Evolutionary conservation across 1,140 invertebrate genomes (phyloP), one percentile per base, ranked within the genome.

Genomic region (Caerostris extrusa): DNA sequence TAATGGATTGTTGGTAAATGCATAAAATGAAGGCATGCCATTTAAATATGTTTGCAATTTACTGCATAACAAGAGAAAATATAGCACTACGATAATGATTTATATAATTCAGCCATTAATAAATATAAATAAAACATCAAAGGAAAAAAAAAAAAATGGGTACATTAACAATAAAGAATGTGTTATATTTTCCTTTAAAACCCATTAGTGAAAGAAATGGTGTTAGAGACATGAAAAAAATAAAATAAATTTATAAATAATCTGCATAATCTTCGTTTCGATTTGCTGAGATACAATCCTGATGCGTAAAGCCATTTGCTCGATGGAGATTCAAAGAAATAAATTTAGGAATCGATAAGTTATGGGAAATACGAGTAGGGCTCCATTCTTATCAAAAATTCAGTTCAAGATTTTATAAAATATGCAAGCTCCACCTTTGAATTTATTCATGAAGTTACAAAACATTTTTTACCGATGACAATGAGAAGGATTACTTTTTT

Each of bases 351-450:
- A 92, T 92, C 90, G 81, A 92, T 92, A 53, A 19, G 53, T 57
- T 58, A 90, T 69, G 34, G 34, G 17, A 55, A 58, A 8, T 34
- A 67, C 64, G 77, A 6, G 55, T 5, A 56, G 8, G n/a, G 14
- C 34, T 60, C 60, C 17, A 34, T 58, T 34, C 90, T 92, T 56
- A 92, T 92, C 81, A 92, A 92, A 85, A 55, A 92, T 92, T 92
- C 90, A 85, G 58, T 53, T 85, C 58, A 67, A 85, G 77, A 92
- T 92, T 92, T 85, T 92, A 92, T 85, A 92, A 92, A 92, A 92
- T 92, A 92, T 92, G 90, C 90, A 85, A 85, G 50, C 57, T 7
- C 57, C 55, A 56, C 34, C 19, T 57, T 60, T 92, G 81, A 64
- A 92, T 92, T 85, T 92, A 92, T 92, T 92, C 90, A 92, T 83